phyloP scores from a whole-genome alignment of 1,140 invertebrate species.

The Rhagoletis zephyria region DNA sequence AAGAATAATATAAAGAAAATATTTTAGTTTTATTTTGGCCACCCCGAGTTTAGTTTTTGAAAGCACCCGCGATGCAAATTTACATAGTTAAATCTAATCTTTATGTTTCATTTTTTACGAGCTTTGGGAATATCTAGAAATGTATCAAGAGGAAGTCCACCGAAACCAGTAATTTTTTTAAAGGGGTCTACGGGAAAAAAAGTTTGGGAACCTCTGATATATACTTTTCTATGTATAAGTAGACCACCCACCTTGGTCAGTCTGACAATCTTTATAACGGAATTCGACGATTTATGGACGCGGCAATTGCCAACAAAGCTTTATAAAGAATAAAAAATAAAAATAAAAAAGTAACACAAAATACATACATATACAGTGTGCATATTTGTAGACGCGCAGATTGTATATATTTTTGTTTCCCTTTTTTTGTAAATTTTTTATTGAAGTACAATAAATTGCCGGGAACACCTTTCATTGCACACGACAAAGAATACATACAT shows the following conservation, averaged over 20 bases:
- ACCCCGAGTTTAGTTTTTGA: too few relatives aligned
- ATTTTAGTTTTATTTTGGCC: too few relatives aligned
- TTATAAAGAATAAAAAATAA: background rate
- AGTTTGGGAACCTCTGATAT: too few relatives aligned
- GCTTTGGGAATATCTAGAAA: too few relatives aligned
- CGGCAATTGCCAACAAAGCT: background rate
- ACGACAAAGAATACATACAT: constrained; percentile 12
- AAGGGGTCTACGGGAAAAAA: too few relatives aligned
- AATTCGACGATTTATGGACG: background rate
- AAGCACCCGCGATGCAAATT: too few relatives aligned
- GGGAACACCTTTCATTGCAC: constrained; percentile 42
- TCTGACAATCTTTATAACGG: background rate
- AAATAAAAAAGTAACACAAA: constrained; percentile 10
- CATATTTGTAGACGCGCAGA: background rate
- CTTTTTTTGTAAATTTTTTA: background rate
- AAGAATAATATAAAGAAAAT: too few relatives aligned
- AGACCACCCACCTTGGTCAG: background rate
- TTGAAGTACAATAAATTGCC: constrained; percentile 38
- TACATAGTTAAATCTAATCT: too few relatives aligned
- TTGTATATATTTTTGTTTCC: background rate
- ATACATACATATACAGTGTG: background rate
- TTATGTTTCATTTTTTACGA: too few relatives aligned
- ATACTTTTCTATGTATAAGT: too few relatives aligned
- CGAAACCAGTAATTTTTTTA: too few relatives aligned
- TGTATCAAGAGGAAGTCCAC: too few relatives aligned